Evolutionary conservation across 2,888 invertebrate genomes (phyloP), one percentile per base, ranked within the genome.

Genomic region (Cerceris rybyensis): DNA sequence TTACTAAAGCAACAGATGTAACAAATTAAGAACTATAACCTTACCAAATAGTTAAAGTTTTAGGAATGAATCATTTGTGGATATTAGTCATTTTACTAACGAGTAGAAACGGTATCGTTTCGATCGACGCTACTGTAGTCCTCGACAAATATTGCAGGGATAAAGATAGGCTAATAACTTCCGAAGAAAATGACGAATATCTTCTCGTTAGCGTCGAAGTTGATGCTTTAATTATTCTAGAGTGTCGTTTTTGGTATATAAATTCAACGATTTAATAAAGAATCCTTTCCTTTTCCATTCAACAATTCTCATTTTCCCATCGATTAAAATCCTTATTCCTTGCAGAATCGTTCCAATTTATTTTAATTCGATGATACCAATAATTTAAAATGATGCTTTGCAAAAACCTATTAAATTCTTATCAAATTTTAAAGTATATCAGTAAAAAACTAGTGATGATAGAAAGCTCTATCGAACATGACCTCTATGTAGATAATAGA

Each of bases 201-300:
- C 89, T 93, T 52, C 88, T 94, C 57, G 92, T 93, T 42, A 93
- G 93, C 82, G 93, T 89, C 66, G 88, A 90, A 72, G 74, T 92
- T 42, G 91, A 92, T 50, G 87, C 93, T 78, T 93, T 93, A 52
- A 80, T 94, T 68, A 86, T 90, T 54, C 87, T 94, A 72, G 92
- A 93, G 82, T 94, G 94, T 86, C 93, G 93, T 86, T 94, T 93
- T 90, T 94, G 94, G 93, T 93, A 91, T 9, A 16, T 28, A 59
- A 43, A 39, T 42, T 11, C 58, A 28, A 49, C 28, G 28, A 11
- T 46, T 46, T 13, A 46, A 46, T 46, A 46, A 46, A 46, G 46
- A 46, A 46, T 11, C 9, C 0, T 11, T 46, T 46, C 46, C 13
- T 46, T 46, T 8, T 46, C 8, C 8, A n/a, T n/a, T 46, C 5